Conservation (phyloP, 1,140 invertebrate genomes). For the Euglossa dilemma region DNA sequence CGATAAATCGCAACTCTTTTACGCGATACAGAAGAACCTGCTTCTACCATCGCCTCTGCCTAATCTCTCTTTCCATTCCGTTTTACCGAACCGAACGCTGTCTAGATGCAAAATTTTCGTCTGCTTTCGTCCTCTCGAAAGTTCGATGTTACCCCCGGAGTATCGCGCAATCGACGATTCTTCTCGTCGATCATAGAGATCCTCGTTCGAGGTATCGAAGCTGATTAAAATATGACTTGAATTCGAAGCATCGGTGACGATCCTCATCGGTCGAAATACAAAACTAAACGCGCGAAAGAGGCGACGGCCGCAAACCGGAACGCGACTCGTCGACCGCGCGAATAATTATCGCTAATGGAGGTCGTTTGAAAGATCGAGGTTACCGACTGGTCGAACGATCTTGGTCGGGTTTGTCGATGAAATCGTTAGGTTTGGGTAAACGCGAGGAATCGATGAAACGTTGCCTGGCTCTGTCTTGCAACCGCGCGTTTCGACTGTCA, state of each 20-base stretch:
- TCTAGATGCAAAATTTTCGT: neutral
- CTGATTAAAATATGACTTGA: neutral
- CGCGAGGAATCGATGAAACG: conserved; percentile 48
- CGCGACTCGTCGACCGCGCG: neutral
- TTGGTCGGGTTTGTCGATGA: neutral
- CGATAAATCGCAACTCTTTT: neutral
- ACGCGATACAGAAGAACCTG: neutral
- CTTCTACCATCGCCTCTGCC: neutral
- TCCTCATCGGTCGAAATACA: neutral
- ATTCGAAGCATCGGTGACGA: no score
- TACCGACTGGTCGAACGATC: neutral
- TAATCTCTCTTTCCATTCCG: no score
- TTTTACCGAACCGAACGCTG: neutral
- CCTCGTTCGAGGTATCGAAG: neutral
- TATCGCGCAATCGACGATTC: conserved; percentile 16
- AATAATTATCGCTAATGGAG: conserved; percentile 46
- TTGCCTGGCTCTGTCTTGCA: conserved; percentile 32
- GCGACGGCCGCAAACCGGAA: neutral
- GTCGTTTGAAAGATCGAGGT: conserved; percentile 27
- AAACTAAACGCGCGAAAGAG: neutral
- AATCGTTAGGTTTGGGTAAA: conserved; percentile 24
- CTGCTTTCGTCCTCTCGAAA: neutral
- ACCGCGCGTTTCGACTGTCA: conserved; percentile 55
- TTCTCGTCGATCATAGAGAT: no score
- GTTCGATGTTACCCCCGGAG: neutral